These are phyloP conservation scores for Ancistrus triradiatus DNA, from an alignment of 2,113 vertebrate species.

Conservation along the genomic window DNA sequence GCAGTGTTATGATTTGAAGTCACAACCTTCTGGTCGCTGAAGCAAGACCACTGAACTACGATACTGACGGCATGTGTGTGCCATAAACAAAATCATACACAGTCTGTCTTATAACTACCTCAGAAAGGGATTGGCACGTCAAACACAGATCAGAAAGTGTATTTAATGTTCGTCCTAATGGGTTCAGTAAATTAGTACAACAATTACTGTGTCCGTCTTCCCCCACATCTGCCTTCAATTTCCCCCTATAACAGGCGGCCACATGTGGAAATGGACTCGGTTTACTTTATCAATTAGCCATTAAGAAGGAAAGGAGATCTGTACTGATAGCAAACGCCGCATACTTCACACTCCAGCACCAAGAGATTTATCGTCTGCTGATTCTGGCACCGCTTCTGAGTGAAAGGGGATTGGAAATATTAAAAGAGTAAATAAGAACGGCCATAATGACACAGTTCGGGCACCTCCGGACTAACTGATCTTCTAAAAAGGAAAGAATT, in stretches of 20 bases:
- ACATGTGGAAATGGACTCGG: constrained; percentile 33
- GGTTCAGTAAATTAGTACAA: constrained; percentile 11
- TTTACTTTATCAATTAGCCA: constrained; percentile 65
- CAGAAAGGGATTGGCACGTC: neutral
- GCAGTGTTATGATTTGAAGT: too few species aligned
- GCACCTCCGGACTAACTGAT: too few species aligned
- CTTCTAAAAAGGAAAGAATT: too few species aligned
- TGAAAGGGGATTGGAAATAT: neutral
- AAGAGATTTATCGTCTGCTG: constrained; percentile 6
- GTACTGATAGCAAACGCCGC: constrained; percentile 41
- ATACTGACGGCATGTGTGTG: too few species aligned
- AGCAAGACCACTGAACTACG: too few species aligned
- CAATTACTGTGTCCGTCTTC: constrained; percentile 16
- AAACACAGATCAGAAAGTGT: neutral
- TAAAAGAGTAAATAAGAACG: too few species aligned
- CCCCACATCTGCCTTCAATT: constrained; percentile 54
- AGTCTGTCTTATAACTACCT: too few species aligned
- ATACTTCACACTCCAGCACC: constrained; percentile 35
- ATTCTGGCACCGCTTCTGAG: neutral
- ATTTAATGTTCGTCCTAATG: constrained; percentile 18
- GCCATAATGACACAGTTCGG: too few species aligned
- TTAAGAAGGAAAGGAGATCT: constrained; percentile 54
- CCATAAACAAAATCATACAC: too few species aligned
- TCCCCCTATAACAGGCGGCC: constrained; percentile 46
- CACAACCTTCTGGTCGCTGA: too few species aligned